Percentiles rank a stretch among this genome's conserved stretches.
Conservation (phyloP, 2,797 vertebrate species). For the Choloepus didactylus region DNA sequence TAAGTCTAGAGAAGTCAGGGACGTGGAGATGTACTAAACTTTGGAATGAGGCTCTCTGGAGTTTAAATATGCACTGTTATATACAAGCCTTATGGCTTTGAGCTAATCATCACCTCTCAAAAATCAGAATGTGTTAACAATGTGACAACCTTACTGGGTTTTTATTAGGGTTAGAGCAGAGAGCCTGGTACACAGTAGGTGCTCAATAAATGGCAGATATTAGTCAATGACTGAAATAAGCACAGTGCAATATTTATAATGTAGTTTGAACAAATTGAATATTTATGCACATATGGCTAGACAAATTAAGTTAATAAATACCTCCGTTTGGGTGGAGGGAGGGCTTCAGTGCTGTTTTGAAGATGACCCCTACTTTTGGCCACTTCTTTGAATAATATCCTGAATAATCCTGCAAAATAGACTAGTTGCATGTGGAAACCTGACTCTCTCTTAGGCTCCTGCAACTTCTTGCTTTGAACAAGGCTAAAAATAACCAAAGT, state of each 20-base stretch:
- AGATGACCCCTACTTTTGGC: background rate
- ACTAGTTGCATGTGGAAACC: background rate
- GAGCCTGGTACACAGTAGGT: background rate
- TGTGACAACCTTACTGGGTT: background rate
- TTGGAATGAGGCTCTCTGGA: background rate
- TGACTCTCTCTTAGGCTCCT: conserved; percentile 6
- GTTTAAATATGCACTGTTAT: background rate
- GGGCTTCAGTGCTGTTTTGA: background rate
- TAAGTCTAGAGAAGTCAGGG: background rate
- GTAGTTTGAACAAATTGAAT: background rate
- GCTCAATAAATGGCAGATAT: background rate
- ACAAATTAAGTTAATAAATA: background rate
- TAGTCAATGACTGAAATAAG: background rate
- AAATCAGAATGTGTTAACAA: background rate
- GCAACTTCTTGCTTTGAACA: conserved; percentile 60
- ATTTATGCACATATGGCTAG: background rate
- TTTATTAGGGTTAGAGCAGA: background rate
- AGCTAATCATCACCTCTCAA: background rate
- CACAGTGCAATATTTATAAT: background rate
- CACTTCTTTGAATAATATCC: conserved; percentile 30
- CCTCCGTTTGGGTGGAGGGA: background rate
- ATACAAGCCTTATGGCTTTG: background rate
- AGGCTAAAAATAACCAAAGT: conserved; percentile 45
- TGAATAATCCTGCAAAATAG: conserved; percentile 29
- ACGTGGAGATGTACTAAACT: background rate